phyloP scores from a whole-genome alignment of 2,113 vertebrate genomes.

The Hylia prasina region DNA sequence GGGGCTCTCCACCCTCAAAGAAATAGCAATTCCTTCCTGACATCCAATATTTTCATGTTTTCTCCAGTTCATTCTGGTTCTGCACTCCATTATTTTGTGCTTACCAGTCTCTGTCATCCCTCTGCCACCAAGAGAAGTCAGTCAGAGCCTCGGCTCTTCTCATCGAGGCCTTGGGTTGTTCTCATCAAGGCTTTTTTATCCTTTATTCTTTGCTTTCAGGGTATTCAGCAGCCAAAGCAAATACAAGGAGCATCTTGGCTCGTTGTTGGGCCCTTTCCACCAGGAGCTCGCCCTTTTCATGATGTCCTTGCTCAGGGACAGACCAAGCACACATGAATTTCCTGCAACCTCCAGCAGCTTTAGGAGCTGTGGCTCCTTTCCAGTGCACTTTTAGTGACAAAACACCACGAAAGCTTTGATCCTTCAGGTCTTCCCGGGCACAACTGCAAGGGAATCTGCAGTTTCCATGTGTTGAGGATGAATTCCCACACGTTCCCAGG shows the following conservation, averaged over 20 bases:
- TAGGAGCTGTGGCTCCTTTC: not conserved
- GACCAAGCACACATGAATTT: fast-evolving
- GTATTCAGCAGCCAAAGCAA: not conserved
- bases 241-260: not conserved
- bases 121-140: not conserved
- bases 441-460: no score
- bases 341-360: not conserved
- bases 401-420: not conserved
- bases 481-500: not conserved
- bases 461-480: not conserved
- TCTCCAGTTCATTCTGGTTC: not conserved
- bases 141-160: not conserved
- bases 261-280: fast-evolving
- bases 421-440: not conserved
- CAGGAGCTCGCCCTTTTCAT: not conserved
- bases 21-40: not conserved
- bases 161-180: not conserved
- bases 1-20: fast-evolving
- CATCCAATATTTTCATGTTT: not conserved
- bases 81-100: not conserved
- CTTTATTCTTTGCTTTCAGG: not conserved
- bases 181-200: not conserved
- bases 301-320: not conserved
- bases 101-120: not conserved
- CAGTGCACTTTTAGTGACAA: not conserved